Conservation (phyloP, 2,888 invertebrate genomes). For the Emmelina monodactyla region DNA sequence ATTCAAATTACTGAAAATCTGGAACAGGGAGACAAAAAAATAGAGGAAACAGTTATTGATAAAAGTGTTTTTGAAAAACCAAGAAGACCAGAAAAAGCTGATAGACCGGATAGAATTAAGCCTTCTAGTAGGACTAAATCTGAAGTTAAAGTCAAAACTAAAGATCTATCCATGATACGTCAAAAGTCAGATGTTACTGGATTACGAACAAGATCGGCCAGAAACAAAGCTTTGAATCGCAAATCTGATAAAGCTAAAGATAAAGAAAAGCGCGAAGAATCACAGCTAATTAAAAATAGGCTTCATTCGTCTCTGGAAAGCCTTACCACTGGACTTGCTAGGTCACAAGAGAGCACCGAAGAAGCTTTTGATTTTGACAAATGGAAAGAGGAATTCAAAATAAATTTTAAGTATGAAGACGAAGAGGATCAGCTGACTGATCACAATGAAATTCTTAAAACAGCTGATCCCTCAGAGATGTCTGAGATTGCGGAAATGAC, state of each 20-base stretch:
- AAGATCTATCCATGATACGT: constrained; percentile 47
- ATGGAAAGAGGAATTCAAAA: constrained; percentile 51
- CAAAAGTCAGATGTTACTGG: constrained; percentile 72
- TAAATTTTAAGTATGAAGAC: constrained; percentile 47
- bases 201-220: constrained; percentile 49
- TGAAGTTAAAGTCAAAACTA: constrained; percentile 20
- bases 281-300: constrained; percentile 44
- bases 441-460: constrained; percentile 45
- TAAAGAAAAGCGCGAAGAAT: constrained; percentile 24
- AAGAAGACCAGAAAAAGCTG: not conserved
- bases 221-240: constrained; percentile 35
- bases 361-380: constrained; percentile 53
- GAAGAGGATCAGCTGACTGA: constrained; percentile 49
- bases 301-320: constrained; percentile 56
- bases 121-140: not conserved
- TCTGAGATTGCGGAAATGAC: constrained; percentile 61
- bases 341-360: constrained; percentile 51
- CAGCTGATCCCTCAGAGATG: constrained; percentile 56
- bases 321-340: constrained; percentile 41
- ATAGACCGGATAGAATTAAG: not conserved
- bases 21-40: constrained; percentile 14
- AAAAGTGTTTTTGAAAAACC: constrained; percentile 2
- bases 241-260: constrained; percentile 38
- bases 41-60: constrained; percentile 3
- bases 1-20: constrained; percentile 13